Evolutionary conservation across 2,888 invertebrate species (phyloP), one percentile per base, ranked within the genome.

Genomic region (Erebia aethiops): DNA sequence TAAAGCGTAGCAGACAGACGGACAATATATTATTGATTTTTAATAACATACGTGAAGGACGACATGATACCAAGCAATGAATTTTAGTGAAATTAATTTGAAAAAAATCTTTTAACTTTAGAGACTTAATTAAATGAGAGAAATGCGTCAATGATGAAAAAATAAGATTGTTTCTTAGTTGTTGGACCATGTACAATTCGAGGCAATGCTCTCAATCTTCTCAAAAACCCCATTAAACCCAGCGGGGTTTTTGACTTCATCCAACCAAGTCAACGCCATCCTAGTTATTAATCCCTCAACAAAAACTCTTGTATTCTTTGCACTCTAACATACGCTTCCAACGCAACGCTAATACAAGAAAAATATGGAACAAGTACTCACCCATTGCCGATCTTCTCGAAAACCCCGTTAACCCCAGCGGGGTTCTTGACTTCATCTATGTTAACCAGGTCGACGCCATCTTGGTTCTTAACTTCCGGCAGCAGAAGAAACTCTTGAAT

Each of bases 301-400:
- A 96, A 82, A 75, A 96, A 96, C 75, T 95, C 95, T 79, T 97
- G 95, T 74, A 97, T 93, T 79, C 98, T 94, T 63, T 93, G 94
- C 41, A 96, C 94, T 26, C 97, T 97, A 0, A 98, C 96, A 58
- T 95, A 92, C 0, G 96, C 96, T 82, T 98, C 98, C 0, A 97
- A 94, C 0, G 96, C 94, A 80, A 96, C 96, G 11, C 16, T 52
- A 8, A 26, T 57, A 26, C 13, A n/a, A 18, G 9, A 46, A 5
- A 16, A 18, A 61, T 9, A 10, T 14, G 14, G 21, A 14, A 26
- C 4, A 7, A 16, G 69, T 49, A 84, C 90, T 87, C 26, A 92
- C 92, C 92, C 92, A 74, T 92, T 93, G 0, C 88, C 89, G 80
- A 93, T 91, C 79, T 91, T 92, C 80, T 92, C 92, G 65, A 92